phyloP scores from a whole-genome alignment of 2,797 vertebrate genomes.

The Paguma larvata region DNA sequence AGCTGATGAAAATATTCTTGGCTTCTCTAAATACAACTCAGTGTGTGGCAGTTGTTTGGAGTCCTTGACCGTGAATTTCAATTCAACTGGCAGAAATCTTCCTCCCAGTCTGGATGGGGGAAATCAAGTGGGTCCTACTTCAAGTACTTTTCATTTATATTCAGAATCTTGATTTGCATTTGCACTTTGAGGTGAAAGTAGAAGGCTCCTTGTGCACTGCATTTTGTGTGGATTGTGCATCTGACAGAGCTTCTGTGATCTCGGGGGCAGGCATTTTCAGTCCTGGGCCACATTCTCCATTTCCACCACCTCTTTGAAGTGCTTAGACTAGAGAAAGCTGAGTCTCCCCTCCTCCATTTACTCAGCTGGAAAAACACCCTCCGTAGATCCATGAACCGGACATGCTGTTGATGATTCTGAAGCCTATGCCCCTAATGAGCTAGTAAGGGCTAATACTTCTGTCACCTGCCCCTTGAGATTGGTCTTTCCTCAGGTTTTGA shows the following conservation, averaged over 20 bases:
- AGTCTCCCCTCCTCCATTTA: not conserved
- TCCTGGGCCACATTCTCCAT: not conserved
- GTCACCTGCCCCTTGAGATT: not conserved
- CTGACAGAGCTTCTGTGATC: not conserved
- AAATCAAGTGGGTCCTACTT: not conserved
- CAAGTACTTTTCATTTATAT: not conserved
- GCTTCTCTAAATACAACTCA: not conserved
- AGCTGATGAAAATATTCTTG: not conserved
- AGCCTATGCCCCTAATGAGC: not conserved
- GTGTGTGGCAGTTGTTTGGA: not conserved
- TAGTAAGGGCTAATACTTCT: not conserved
- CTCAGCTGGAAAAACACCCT: not conserved
- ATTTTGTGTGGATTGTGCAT: not conserved
- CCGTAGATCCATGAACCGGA: not conserved
- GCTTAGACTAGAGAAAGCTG: not conserved
- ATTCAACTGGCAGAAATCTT: not conserved
- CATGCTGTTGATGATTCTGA: not conserved
- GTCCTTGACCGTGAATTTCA: not conserved
- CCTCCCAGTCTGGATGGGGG: not conserved
- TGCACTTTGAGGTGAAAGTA: not conserved
- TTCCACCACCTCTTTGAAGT: not conserved
- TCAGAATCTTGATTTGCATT: not conserved
- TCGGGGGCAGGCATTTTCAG: not conserved
- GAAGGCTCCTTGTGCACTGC: not conserved
- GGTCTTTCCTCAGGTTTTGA: not conserved